Conservation (phyloP, 1,140 invertebrate species). For the Aphidius gifuensis region DNA sequence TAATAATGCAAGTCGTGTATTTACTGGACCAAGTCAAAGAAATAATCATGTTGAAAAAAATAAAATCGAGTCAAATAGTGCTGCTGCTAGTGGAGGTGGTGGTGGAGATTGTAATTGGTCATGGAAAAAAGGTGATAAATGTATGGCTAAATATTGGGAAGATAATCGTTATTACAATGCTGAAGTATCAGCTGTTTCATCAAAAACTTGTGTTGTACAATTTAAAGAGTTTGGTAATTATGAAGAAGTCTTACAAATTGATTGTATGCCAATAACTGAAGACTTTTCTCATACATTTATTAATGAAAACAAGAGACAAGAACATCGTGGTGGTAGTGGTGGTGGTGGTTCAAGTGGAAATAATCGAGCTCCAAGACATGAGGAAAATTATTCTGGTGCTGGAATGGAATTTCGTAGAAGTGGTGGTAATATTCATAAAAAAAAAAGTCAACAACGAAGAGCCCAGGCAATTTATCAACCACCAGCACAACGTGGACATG, state of each 20-base stretch:
- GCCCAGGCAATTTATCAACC: slow-evolving; percentile 52
- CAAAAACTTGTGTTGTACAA: slow-evolving; percentile 77
- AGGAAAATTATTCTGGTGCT: slow-evolving; percentile 37
- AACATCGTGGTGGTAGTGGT: slow-evolving; percentile 29
- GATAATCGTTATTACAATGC: slow-evolving; percentile 87
- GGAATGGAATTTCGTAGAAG: slow-evolving; percentile 45
- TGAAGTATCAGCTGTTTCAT: slow-evolving; percentile 72
- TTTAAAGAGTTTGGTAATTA: slow-evolving; percentile 86
- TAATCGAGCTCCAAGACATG: slow-evolving; percentile 41
- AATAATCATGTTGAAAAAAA: slow-evolving; percentile 29
- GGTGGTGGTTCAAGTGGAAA: background rate
- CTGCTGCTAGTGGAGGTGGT: slow-evolving; percentile 26
- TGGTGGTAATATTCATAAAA: slow-evolving; percentile 40
- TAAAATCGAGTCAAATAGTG: slow-evolving; percentile 35
- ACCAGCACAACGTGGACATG: slow-evolving; percentile 44
- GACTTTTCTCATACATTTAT: slow-evolving; percentile 25
- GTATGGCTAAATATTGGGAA: slow-evolving; percentile 89
- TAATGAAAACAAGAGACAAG: slow-evolving; percentile 25
- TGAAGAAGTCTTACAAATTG: slow-evolving; percentile 78
- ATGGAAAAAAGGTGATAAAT: slow-evolving; percentile 77
- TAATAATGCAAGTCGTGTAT: too few relatives aligned
- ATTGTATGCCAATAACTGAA: slow-evolving; percentile 69
- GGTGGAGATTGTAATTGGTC: slow-evolving; percentile 47
- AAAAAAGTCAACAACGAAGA: slow-evolving; percentile 43
- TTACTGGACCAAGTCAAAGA: too few relatives aligned